These are phyloP conservation scores for Liasis olivaceus DNA, from an alignment of 2,797 vertebrate species.

Conservation along the genomic window DNA sequence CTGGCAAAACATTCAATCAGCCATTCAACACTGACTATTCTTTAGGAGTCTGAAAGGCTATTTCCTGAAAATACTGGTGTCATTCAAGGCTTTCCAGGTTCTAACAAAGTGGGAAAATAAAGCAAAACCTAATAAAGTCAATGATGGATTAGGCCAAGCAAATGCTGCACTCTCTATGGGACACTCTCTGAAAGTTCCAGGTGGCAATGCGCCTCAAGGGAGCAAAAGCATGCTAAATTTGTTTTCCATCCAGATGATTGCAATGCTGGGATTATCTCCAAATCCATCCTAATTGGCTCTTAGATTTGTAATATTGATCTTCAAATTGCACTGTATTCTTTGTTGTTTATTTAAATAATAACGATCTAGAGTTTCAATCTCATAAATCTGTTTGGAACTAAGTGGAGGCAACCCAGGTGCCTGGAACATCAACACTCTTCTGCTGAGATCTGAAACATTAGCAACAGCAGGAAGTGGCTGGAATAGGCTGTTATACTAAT, in stretches of 20 bases:
- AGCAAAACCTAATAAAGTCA: neutral
- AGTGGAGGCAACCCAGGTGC: neutral
- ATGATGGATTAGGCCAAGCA: neutral
- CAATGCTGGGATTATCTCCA: neutral
- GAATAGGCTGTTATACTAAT: neutral
- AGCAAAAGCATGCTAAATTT: neutral
- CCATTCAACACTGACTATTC: constrained; percentile 19
- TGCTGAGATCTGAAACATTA: neutral
- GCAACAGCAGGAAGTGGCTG: neutral
- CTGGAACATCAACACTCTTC: neutral
- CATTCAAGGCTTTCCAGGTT: constrained; percentile 34
- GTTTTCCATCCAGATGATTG: neutral
- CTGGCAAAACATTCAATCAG: constrained; percentile 34
- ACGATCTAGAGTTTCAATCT: neutral
- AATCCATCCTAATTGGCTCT: neutral
- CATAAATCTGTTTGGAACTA: neutral
- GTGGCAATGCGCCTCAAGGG: neutral
- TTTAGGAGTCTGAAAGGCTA: constrained; percentile 37
- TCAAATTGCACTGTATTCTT: neutral
- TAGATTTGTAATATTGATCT: neutral
- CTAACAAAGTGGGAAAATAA: constrained; percentile 8
- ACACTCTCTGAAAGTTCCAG: neutral
- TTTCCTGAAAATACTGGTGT: constrained; percentile 24
- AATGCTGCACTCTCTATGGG: neutral
- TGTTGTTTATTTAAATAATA: neutral